Evolutionary conservation across 2,113 vertebrate species (phyloP).

Genomic region (Parus major): DNA sequence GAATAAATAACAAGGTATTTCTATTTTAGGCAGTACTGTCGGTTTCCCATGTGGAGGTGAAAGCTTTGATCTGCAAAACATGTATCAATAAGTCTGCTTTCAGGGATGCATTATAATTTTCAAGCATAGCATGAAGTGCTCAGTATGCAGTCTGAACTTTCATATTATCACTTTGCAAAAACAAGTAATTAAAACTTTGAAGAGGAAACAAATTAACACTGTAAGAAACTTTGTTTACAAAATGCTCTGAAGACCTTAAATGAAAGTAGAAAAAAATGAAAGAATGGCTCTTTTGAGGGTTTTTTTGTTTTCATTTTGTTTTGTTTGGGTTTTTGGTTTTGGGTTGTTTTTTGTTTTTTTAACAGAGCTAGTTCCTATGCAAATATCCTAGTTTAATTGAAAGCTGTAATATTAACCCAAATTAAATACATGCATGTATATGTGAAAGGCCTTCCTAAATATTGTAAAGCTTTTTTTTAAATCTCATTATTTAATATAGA

Average conservation of each 20-base stretch:
- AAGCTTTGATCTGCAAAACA: constrained; percentile 28
- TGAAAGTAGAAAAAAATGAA: neutral
- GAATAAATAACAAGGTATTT: constrained; percentile 11
- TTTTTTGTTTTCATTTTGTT: neutral
- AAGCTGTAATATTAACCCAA: neutral
- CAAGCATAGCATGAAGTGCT: neutral
- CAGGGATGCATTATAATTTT: neutral
- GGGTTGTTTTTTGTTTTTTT: neutral
- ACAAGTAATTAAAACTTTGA: neutral
- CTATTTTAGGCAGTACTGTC: neutral
- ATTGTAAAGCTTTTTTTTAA: neutral
- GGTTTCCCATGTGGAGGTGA: neutral
- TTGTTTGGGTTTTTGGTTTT: neutral
- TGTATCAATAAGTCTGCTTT: constrained; percentile 10
- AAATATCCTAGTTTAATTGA: neutral
- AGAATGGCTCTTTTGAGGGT: rapidly evolving
- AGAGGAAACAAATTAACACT: neutral
- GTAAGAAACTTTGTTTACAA: neutral
- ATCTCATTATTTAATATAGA: neutral
- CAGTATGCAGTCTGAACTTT: neutral
- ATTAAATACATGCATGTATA: neutral
- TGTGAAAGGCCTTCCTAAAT: neutral
- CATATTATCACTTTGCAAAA: neutral
- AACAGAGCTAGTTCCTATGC: neutral
- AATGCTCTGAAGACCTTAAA: neutral